Evolutionary conservation across 1,140 invertebrate species (phyloP), one percentile per base, ranked within the genome.

Genomic region (Diorhabda elongata): DNA sequence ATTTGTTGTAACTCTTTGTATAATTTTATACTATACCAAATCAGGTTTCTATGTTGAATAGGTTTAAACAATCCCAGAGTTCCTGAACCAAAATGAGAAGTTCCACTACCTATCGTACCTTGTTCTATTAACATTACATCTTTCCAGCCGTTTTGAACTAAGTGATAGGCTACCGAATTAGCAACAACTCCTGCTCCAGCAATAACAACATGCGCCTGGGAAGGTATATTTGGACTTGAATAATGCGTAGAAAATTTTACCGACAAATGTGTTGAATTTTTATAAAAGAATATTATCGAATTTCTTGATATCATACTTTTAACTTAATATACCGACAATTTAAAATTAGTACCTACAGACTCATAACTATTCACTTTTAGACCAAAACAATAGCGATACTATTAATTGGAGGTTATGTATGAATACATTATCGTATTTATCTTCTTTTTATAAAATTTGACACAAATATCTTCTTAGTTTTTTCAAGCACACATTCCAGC

Each of bases 121-220:
- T 89, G 86, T 73, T 90, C 89, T 60, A 91, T 72, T 9, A 91
- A 81, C 1, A 90, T 74, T 3, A 90, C 83, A 84, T 90, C 88
- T 61, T 81, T 87, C 84, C 85, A 88, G 2, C 88, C 88, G 74
- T 84, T 82, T 70, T 85, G 74, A 47, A 85, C 83, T 60, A 90
- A 79, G 79, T 90, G 88, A 81, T 90, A 90, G 11, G 89, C 89
- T 11, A 90, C 85, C 9, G 88, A 89, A 77, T 88, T 87, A 5
- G 87, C 89, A 43, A 90, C 84, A 9, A 86, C 84, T 42, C 89
- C 89, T 64, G 87, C 87, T 59, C 89, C 89, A 77, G 86, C 88
- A 71, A 91, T 89, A 2, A 91, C 85, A 72, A 90, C 85, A 78
- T 83, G 81, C 3, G 85, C 80, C 71, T 86, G 84, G 8, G 80